A percentile compares a stretch with the other conserved stretches of the same genome.
Conservation (phyloP, 2,888 invertebrate genomes). For the Lamellibrachia satsuma region DNA sequence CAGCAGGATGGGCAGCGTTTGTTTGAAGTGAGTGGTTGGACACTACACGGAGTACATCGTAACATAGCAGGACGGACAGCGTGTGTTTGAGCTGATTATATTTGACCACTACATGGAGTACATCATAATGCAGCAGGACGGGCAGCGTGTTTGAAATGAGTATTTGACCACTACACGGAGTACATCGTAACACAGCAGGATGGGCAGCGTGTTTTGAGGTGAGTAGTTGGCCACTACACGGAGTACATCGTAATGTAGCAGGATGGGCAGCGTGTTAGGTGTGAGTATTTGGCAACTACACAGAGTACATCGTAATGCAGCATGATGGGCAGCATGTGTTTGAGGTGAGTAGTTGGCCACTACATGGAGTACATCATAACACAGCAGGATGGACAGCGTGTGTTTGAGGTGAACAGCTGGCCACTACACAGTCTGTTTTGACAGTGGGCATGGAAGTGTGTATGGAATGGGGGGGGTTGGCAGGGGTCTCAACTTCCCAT, state of each 20-base stretch:
- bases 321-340: slow-evolving; percentile 66
- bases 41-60: no score
- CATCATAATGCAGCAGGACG: slow-evolving; percentile 50
- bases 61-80: neutral
- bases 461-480: neutral
- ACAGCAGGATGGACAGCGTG: no score
- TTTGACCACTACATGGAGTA: neutral
- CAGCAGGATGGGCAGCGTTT: no score
- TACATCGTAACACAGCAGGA: neutral
- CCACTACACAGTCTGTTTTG: neutral
- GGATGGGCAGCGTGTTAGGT: slow-evolving; percentile 66
- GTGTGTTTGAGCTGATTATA: neutral
- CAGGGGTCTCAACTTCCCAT: neutral
- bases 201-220: neutral
- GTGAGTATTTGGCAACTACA: slow-evolving; percentile 75
- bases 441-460: neutral
- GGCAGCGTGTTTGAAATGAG: neutral
- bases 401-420: no score
- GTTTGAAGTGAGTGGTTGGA: no score
- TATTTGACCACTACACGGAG: neutral
- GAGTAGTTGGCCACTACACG: slow-evolving; percentile 66
- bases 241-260: slow-evolving; percentile 70
- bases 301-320: slow-evolving; percentile 70
- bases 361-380: slow-evolving; percentile 26
- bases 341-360: slow-evolving; percentile 58